Evolutionary conservation across 2,888 invertebrate species (phyloP), one percentile per base, ranked within the genome.

Genomic region (Cremastobaeus sp.): DNA sequence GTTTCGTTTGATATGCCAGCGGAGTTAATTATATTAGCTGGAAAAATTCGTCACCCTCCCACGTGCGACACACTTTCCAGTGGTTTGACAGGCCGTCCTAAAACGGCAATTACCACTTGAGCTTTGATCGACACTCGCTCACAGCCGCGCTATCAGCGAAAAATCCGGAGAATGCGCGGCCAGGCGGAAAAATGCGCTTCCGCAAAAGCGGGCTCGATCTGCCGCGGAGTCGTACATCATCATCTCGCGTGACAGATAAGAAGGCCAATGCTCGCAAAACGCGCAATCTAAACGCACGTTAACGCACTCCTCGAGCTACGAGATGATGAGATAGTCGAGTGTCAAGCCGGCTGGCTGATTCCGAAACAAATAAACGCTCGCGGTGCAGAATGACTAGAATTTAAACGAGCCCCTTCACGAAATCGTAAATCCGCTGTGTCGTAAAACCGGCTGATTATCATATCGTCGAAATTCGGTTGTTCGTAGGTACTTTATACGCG

Each of bases 401-500:
- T 39, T 41, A 39, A 54, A 54, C 37, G 34, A 54, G 54, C 14
- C n/a, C 11, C 28, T 30, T 30, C 54, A 3, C 55, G 41, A 55
- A 41, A 55, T 55, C 55, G 55, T 41, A 55, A 55, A 55, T 52
- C 37, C 30, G 37, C 8, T 12, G 55, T 39, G 25, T 41, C 41
- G 43, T 54, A 41, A 21, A 43, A 1, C 28, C 20, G 15, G 21
- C 17, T 28, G 28, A 57, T 66, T 48, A 59, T 48, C 15, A 43
- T 43, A 55, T 55, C 43, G 32, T 55, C 28, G 48, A 60, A 70
- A 70, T 70, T 70, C 43, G 60, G 57, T 64, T 64, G 25, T 48
- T 70, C 54, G 35, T 62, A 34, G 41, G 48, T 55, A 39, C 37
- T 57, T 62, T 57, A 48, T 60, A 35, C 55, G 37, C 59, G 43